A percentile compares a stretch with the other conserved stretches of the same genome.
Evolutionary conservation across 1,140 invertebrate species (phyloP).

Genomic region (Paramacrobiotus metropolitanus): DNA sequence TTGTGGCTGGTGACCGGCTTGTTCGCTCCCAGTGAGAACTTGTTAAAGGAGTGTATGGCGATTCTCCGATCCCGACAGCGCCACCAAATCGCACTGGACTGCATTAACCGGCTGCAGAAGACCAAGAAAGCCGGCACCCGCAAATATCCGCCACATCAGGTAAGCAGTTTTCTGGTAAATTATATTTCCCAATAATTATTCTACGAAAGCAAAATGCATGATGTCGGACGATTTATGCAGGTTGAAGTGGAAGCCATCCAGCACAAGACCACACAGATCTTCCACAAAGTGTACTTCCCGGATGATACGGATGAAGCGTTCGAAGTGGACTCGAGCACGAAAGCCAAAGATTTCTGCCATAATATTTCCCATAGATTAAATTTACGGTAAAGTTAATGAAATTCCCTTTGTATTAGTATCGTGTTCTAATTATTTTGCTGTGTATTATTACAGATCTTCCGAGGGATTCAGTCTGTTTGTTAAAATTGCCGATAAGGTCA

Average conservation of each 20-base stretch:
- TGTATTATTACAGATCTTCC: slow-evolving; percentile 55
- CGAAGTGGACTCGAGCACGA: slow-evolving; percentile 89
- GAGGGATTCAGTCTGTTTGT: slow-evolving; percentile 98
- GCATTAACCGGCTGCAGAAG: slow-evolving; percentile 77
- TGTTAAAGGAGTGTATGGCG: slow-evolving; percentile 38
- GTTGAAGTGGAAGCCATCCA: slow-evolving; percentile 99
- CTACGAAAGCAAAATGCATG: no score
- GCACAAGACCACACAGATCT: slow-evolving; percentile 97
- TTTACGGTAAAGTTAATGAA: slow-evolving; percentile 33
- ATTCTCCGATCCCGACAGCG: slow-evolving; percentile 40
- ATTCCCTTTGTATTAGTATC: no score
- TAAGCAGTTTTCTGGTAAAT: no score
- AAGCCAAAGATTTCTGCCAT: slow-evolving; percentile 92
- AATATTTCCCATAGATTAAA: slow-evolving; percentile 72
- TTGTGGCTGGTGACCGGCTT: slow-evolving; percentile 94
- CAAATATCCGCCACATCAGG: slow-evolving; percentile 90
- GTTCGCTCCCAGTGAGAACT: slow-evolving; percentile 76
- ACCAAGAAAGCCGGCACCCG: slow-evolving; percentile 58
- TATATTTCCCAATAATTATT: no score
- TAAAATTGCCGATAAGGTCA: slow-evolving; percentile 97
- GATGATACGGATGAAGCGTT: slow-evolving; percentile 89
- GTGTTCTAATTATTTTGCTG: no score
- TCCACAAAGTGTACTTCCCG: slow-evolving; percentile 97
- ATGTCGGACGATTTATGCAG: no score
- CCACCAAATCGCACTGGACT: slow-evolving; percentile 92